Evolutionary conservation across 2,113 vertebrate species (phyloP).

Genomic region (Peromyscus californicus): DNA sequence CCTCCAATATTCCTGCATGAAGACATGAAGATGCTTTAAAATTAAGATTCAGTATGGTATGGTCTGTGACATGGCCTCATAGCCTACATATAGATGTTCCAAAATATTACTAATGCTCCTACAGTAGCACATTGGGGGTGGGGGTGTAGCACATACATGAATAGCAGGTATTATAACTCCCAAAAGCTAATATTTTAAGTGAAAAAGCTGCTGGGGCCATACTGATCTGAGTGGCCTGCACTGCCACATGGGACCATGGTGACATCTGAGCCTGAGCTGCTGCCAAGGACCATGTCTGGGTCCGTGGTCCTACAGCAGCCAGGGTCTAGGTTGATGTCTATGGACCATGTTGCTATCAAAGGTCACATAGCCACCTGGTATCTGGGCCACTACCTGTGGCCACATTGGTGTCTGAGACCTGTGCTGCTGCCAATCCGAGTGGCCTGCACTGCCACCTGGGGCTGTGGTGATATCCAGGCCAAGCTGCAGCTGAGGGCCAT

Average conservation of each 20-base stretch:
- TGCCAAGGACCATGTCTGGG: no score
- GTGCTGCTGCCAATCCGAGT: neutral
- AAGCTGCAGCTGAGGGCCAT: neutral
- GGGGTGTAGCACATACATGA: neutral
- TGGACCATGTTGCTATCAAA: no score
- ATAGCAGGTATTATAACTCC: neutral
- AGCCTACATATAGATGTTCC: neutral
- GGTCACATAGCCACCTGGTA: no score
- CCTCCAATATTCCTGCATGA: neutral
- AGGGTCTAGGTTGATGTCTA: no score
- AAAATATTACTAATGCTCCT: neutral
- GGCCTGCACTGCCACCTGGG: neutral
- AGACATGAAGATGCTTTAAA: conserved; percentile 8
- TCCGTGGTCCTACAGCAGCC: no score
- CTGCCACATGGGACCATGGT: no score
- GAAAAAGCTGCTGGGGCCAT: neutral
- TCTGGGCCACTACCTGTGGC: no score
- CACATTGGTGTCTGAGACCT: no score
- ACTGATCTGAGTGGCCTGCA: neutral
- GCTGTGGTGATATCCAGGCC: neutral
- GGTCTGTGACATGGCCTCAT: neutral
- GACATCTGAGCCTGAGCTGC: no score
- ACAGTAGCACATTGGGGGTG: neutral
- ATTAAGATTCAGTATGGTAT: neutral
- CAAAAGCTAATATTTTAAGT: neutral